Evolutionary conservation across 2,113 vertebrate genomes (phyloP).

Genomic region (Cathartes aura): DNA sequence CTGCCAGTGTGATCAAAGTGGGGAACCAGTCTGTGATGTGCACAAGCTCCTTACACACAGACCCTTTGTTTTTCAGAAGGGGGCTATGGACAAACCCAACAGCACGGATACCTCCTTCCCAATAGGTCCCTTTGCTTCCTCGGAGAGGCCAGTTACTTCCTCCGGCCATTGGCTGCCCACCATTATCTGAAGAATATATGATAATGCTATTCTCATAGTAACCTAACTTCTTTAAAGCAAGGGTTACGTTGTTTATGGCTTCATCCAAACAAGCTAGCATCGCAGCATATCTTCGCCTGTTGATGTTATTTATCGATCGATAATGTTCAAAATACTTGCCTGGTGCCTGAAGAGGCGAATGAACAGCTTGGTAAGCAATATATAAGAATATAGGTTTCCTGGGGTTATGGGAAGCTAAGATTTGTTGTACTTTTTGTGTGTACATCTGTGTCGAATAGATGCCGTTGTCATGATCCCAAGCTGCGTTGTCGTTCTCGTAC

Average conservation of each 20-base stretch:
- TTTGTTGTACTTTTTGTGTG: slow-evolving; percentile 88
- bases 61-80: slow-evolving; percentile 88
- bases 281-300: slow-evolving; percentile 91
- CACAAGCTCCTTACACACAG: slow-evolving; percentile 87
- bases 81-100: slow-evolving; percentile 98
- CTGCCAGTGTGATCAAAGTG: slow-evolving; percentile 89
- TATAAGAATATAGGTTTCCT: slow-evolving; percentile 89
- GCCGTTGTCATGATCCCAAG: slow-evolving; percentile 92
- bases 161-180: slow-evolving; percentile 90
- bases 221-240: slow-evolving; percentile 86
- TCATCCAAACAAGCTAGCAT: slow-evolving; percentile 97
- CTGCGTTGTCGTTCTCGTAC: slow-evolving; percentile 91
- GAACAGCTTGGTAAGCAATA: slow-evolving; percentile 94
- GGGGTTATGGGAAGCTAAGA: slow-evolving; percentile 88
- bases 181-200: slow-evolving; percentile 96
- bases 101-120: slow-evolving; percentile 94
- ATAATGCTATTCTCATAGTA: slow-evolving; percentile 93
- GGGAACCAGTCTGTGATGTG: slow-evolving; percentile 99
- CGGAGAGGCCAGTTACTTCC: slow-evolving; percentile 97
- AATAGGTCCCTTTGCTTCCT: slow-evolving; percentile 94
- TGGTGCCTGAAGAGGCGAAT: slow-evolving; percentile 93
- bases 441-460: slow-evolving; percentile 95
- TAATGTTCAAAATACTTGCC: slow-evolving; percentile 90
- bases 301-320: slow-evolving; percentile 88
- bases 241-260: slow-evolving; percentile 90